A percentile compares a stretch with the other conserved stretches of the same genome.
These are phyloP conservation scores for Tenthredo distinguenda DNA, from an alignment of 2,888 invertebrate species.

Conservation along the genomic window DNA sequence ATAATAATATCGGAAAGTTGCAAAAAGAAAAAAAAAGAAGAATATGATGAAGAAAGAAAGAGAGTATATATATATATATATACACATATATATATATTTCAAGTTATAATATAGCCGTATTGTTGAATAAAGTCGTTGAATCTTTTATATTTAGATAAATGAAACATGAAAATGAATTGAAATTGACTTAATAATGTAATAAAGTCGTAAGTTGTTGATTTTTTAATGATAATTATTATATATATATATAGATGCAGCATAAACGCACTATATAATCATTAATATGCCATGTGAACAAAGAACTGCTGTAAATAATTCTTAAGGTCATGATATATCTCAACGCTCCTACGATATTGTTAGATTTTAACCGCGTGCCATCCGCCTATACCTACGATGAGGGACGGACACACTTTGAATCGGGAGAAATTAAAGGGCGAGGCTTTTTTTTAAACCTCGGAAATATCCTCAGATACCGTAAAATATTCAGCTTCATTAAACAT, in stretches of 20 bases:
- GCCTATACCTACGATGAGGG: background rate
- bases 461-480: background rate
- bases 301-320: constrained; percentile 67
- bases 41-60: background rate
- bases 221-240: background rate
- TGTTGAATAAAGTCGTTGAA: constrained; percentile 14
- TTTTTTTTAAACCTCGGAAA: background rate
- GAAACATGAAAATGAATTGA: background rate
- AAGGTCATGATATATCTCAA: constrained; percentile 51
- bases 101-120: constrained; percentile 18
- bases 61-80: background rate
- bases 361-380: background rate
- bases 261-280: background rate
- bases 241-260: background rate
- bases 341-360: background rate
- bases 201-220: constrained; percentile 1
- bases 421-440: background rate
- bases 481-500: background rate
- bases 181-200: background rate
- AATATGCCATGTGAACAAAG: constrained; percentile 30
- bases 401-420: background rate
- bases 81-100: background rate
- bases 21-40: background rate
- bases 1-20: background rate
- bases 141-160: constrained; percentile 12